phyloP scores from a whole-genome alignment of 1,140 invertebrate genomes.

The Diabrotica undecimpunctata region DNA sequence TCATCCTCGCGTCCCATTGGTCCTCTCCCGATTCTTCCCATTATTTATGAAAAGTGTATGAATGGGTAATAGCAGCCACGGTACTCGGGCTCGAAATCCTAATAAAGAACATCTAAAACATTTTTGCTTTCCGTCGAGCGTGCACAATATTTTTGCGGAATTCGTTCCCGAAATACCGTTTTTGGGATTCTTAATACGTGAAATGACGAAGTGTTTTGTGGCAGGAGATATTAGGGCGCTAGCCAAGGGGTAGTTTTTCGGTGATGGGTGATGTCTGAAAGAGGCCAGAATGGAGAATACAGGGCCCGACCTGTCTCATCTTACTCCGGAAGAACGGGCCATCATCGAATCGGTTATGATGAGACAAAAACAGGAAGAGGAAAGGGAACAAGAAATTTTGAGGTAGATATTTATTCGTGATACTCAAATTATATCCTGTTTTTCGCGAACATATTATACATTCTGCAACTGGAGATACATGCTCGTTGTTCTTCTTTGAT shows the following conservation, averaged over 20 bases:
- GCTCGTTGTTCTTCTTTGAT: no score
- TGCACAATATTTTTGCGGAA: constrained; percentile 12
- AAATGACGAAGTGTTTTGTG: constrained; percentile 3
- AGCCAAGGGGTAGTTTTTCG: constrained; percentile 9
- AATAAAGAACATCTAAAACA: constrained; percentile 22
- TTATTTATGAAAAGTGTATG: constrained; percentile 50
- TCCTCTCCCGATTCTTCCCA: constrained; percentile 44
- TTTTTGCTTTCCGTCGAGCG: constrained; percentile 20
- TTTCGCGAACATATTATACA: no score
- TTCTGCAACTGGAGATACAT: no score
- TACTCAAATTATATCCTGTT: constrained; percentile 25
- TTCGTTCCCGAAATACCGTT: constrained; percentile 23
- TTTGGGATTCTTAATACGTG: constrained; percentile 22
- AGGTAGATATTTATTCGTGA: constrained; percentile 59
- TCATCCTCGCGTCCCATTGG: constrained; percentile 38
- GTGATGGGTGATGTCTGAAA: constrained; percentile 31
- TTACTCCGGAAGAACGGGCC: constrained; percentile 93
- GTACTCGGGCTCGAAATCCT: constrained; percentile 42
- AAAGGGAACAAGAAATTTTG: constrained; percentile 91
- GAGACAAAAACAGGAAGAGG: constrained; percentile 94
- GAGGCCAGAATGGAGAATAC: constrained; percentile 67
- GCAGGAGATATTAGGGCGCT: constrained; percentile 12
- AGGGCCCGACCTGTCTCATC: constrained; percentile 91
- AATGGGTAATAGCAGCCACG: constrained; percentile 48
- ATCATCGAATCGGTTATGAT: constrained; percentile 97